These are phyloP conservation scores for Benitochromis conjunctus DNA, from an alignment of 2,113 vertebrate species.

Conservation along the genomic window DNA sequence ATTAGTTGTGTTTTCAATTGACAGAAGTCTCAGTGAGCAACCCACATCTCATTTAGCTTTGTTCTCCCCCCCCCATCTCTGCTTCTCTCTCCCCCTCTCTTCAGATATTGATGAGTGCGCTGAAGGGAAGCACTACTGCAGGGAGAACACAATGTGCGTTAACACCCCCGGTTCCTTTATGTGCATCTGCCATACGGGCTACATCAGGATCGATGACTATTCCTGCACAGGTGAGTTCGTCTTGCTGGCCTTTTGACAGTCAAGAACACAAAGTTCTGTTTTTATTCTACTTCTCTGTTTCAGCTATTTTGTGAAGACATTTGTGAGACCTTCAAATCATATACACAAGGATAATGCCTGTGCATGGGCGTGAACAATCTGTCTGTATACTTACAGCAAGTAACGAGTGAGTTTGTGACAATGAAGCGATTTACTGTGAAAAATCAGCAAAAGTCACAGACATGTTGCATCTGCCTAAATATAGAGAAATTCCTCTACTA, in stretches of 20 bases:
- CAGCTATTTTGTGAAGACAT: background rate
- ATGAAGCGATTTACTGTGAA: background rate
- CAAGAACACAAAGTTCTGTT: background rate
- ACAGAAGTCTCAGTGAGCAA: background rate
- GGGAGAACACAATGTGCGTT: conserved; percentile 94
- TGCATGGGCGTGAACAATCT: background rate
- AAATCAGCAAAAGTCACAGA: background rate
- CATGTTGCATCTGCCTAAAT: background rate
- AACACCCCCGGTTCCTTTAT: conserved; percentile 95
- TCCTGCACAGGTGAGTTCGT: conserved; percentile 90
- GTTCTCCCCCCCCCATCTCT: background rate
- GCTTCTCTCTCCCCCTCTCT: background rate
- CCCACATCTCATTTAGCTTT: background rate
- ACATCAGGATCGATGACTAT: conserved; percentile 96
- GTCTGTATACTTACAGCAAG: background rate
- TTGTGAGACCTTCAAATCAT: background rate
- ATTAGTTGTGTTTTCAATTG: background rate
- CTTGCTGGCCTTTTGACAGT: conserved; percentile 6
- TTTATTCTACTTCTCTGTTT: background rate
- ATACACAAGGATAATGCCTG: background rate
- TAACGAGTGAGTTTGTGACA: background rate
- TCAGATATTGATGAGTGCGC: conserved; percentile 95
- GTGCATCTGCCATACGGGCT: conserved; percentile 95
- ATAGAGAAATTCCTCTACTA: background rate
- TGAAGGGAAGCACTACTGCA: conserved; percentile 94